Base-by-base conservation (phyloP, 2,888 invertebrate genomes). In the Zygothrica quintamaculata region DNA sequence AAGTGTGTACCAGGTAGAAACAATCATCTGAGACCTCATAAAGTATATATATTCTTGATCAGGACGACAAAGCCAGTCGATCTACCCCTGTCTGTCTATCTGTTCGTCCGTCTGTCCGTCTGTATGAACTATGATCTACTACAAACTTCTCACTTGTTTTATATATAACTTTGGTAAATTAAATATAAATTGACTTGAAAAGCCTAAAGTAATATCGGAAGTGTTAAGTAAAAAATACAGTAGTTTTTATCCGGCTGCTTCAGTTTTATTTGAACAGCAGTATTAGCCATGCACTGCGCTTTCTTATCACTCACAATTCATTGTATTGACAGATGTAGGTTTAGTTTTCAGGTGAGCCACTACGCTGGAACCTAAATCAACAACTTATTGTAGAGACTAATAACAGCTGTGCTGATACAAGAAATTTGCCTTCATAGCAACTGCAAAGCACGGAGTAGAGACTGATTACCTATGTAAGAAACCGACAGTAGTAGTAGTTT, bases 401-500 rank as follows among this genome's bases (percentile, higher is more conserved):
- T 46, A 70, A 47, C 61, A 70, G 58, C 55, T 70, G 71, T 70
- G 61, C 47, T 58, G 55, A 60, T 47, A 44, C 37, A 31, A 39
- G 34, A 52, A 47, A 11, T 31, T 36, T 18, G 7, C 22, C 11
- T 44, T 7, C 37, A 48, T 44, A 15, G 13, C 26, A 48, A 60
- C 44, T 50, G 18, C 16, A 44, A 57, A 16, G 26, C 31, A 33
- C 2, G 9, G 9, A 33, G 7, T 9, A n/a, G n/a, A n/a, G n/a
- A n/a, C n/a, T n/a, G n/a, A n/a, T n/a, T n/a, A n/a, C n/a, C n/a
- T n/a, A n/a, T n/a, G n/a, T n/a, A 11, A 15, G 16, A 15, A 43
- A 25, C 3, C 8, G 33, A 33, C 8, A 25, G 34, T 44, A 55
- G 37, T 25, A 55, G 11, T 22, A 22, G 18, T 22, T 22, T 22